Evolutionary conservation across 2,797 vertebrate species (phyloP).

Genomic region (Scarus forsteni): DNA sequence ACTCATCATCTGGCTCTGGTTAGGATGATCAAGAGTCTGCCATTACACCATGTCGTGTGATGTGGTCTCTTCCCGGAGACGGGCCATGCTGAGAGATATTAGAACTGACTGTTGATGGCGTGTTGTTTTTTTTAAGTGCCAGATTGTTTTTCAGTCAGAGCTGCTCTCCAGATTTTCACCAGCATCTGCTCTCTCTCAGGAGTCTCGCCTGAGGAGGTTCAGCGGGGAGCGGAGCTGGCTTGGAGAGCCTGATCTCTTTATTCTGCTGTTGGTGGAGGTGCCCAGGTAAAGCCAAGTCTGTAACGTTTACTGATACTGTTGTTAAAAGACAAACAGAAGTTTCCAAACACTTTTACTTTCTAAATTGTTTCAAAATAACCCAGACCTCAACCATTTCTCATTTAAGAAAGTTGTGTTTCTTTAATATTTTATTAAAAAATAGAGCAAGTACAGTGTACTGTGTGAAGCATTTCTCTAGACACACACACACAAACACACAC

Average conservation of each 20-base stretch:
- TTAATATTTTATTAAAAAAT: too few relatives aligned
- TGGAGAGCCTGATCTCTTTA: conserved; percentile 85
- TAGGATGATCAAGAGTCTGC: conserved; percentile 76
- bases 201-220: conserved; percentile 81
- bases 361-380: too few relatives aligned
- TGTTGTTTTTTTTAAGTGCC: conserved; percentile 15
- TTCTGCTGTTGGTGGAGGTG: conserved; percentile 84
- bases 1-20: conserved; percentile 71
- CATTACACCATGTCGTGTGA: conserved; percentile 64
- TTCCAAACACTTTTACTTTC: conserved; percentile 5
- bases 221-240: conserved; percentile 80
- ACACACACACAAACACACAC: too few relatives aligned
- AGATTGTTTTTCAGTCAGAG: conserved; percentile 17
- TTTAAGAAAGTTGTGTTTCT: too few relatives aligned
- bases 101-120: conserved; percentile 44
- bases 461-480: too few relatives aligned
- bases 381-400: too few relatives aligned
- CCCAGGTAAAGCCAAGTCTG: conserved; percentile 76
- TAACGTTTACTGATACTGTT: conserved; percentile 3
- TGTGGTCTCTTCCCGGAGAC: conserved; percentile 63
- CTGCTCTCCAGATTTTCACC: conserved; percentile 44
- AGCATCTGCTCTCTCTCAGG: conserved; percentile 72
- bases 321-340: conserved; percentile 1
- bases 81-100: conserved; percentile 47
- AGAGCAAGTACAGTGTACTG: too few relatives aligned